These are phyloP conservation scores for Coronaproctus castanopsis DNA, from an alignment of 2,888 invertebrate genomes.

Conservation along the genomic window DNA sequence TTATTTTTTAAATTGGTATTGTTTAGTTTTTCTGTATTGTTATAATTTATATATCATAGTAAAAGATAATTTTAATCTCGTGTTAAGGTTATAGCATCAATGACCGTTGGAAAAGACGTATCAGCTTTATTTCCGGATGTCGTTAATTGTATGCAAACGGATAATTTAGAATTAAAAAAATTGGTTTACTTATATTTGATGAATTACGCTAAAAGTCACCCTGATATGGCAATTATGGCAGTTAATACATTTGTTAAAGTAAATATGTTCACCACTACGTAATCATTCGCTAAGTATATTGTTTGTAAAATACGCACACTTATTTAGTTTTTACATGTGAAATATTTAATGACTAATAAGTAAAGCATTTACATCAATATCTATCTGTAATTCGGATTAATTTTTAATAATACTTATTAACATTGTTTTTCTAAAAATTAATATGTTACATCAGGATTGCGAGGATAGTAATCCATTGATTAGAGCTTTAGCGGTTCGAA, in stretches of 20 bases:
- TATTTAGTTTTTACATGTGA: no score
- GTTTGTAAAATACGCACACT: no score
- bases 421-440: no score
- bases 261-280: no score
- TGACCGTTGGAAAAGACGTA: constrained; percentile 99
- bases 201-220: constrained; percentile 99
- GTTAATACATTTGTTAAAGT: constrained; percentile 99
- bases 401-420: no score
- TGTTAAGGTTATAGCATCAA: constrained; percentile 85
- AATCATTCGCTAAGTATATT: no score
- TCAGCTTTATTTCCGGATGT: constrained; percentile 96
- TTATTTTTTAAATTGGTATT: no score
- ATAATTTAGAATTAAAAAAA: constrained; percentile 95
- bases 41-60: neutral
- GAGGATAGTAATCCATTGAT: constrained; percentile 99
- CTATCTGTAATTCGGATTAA: no score
- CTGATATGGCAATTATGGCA: constrained; percentile 99
- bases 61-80: constrained; percentile 6
- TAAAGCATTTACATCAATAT: no score
- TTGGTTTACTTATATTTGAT: constrained; percentile 94
- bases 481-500: constrained; percentile 89
- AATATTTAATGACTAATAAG: no score
- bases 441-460: no score
- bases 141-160: constrained; percentile 99
- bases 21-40: neutral